Evolutionary conservation across 2,888 invertebrate species (phyloP), one percentile per base, ranked within the genome.

Genomic region (Amblyjoppa proteus): DNA sequence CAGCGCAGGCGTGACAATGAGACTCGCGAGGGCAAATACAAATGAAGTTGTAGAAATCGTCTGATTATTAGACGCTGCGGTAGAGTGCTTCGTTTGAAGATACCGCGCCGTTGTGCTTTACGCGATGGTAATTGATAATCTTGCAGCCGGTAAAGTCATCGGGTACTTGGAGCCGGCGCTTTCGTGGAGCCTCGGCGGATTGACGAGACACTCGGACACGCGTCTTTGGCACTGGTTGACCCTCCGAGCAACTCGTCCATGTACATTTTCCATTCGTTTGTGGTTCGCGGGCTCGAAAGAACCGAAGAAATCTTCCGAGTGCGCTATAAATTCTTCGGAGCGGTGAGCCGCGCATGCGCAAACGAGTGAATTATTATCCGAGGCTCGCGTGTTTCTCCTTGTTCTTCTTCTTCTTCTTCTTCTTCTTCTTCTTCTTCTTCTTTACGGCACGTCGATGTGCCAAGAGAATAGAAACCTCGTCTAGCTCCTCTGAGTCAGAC

Each of bases 11-110:
- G 16, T 11, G n/a, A 69, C 56, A 58, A 78, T 68, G 70, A 78
- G 49, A 70, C 70, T 31, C 31, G 25, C 70, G n/a, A 38, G 68
- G 31, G 74, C 58, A 81, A 73, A 81, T 68, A 81, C 51, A 16
- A 68, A 68, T 74, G 34, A 45, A 73, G 80, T 45, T 45, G 80
- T 81, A 45, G 25, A 51, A 51, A 41, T 28, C 2, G 38, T 5
- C 38, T 2, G 68, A 41, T 38, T 38, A 74, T 11, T 16, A 28
- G 70, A 13, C 49, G 20, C 16, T 0, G 20, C 25, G 45, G 31
- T 51, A 58, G 69, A 20, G 53, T 49, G 70, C 25, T 34, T 70
- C 51, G 20, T 69, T 78, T 41, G 61, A 45, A 34, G 28, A 68
- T 16, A 64, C 64, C 64, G 31, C 64, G 41, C 41, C 2, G 31